These are phyloP conservation scores for Thaumatotibia leucotreta DNA, from an alignment of 1,140 invertebrate genomes.

Conservation along the genomic window DNA sequence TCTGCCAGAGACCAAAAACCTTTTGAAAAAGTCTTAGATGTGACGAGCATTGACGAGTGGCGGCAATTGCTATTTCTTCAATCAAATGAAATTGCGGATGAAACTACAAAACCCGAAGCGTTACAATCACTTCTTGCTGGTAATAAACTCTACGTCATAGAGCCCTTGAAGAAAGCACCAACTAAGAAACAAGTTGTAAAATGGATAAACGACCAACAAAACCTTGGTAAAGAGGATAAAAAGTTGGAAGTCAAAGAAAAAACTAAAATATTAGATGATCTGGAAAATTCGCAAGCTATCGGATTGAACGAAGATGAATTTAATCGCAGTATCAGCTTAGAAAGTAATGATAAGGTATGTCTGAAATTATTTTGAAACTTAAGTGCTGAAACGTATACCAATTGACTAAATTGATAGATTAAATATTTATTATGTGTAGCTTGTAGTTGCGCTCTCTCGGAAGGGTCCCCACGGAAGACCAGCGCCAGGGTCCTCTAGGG, in stretches of 20 bases:
- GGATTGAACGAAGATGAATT: slow-evolving; percentile 55
- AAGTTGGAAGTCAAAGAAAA: slow-evolving; percentile 50
- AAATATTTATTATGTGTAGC: too few species aligned
- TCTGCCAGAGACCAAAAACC: slow-evolving; percentile 77
- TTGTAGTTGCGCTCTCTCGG: too few species aligned
- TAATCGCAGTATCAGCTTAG: slow-evolving; percentile 51
- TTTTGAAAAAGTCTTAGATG: slow-evolving; percentile 74
- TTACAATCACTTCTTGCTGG: slow-evolving; percentile 64
- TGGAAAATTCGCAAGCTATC: slow-evolving; percentile 60
- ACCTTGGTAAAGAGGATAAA: slow-evolving; percentile 27
- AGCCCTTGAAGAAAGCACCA: slow-evolving; percentile 78
- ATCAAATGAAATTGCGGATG: slow-evolving; percentile 53
- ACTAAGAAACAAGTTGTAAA: slow-evolving; percentile 71
- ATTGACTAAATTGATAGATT: too few species aligned
- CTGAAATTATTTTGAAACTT: too few species aligned
- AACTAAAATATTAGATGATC: slow-evolving; percentile 47
- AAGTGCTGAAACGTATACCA: too few species aligned
- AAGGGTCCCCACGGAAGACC: too few species aligned
- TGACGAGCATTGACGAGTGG: slow-evolving; percentile 73
- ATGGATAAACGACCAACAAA: slow-evolving; percentile 77
- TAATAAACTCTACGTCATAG: slow-evolving; percentile 70
- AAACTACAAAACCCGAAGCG: slow-evolving; percentile 40
- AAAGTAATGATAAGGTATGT: slow-evolving; percentile 43
- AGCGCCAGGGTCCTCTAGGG: too few species aligned
- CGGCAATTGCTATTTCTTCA: slow-evolving; percentile 68